Evolutionary conservation across 2,888 invertebrate genomes (phyloP), one percentile per base, ranked within the genome.

Genomic region (Hypercompe scribonia): DNA sequence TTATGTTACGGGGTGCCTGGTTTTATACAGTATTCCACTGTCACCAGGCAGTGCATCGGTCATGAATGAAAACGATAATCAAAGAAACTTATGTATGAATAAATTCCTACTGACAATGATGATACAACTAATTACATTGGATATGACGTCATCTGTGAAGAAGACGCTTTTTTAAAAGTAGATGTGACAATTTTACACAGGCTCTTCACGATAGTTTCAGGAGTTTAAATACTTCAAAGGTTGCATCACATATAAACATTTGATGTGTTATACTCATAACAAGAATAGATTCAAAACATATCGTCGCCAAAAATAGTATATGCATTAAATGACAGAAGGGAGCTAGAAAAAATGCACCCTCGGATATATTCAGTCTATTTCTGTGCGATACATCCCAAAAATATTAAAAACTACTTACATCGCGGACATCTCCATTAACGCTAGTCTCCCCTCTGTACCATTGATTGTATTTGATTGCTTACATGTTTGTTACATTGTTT

Each of bases 321-420:
- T 78, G 61, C 74, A 76, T 77, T 77, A 83, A 86, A 87, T 79
- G 74, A 81, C 76, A 80, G 82, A 84, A 88, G 87, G 85, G 79
- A 81, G 65, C 68, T 65, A 79, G 86, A 90, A 90, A 88, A 88
- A 83, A 84, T 83, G 84, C 87, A 89, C 92, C 93, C 91, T 87
- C 75, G 66, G 81, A 81, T 87, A 86, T 90, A 86, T 88, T 83
- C 83, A 81, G 83, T 92, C 93, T 95, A 94, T 94, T 94, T 92
- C 86, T 81, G 88, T 88, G 84, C 78, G 81, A 87, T 87, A 90
- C 93, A 91, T 93, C 93, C 93, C 91, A 88, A 93, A 93, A 94
- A 94, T 95, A 95, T 95, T 95, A 95, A 95, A 95, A 94, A 93
- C 89, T 91, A 93, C 93, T 95, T 94, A 94, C 87, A 78, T 79